Evolutionary conservation across 2,888 invertebrate species (phyloP), one percentile per base, ranked within the genome.

Genomic region (Troides helena): DNA sequence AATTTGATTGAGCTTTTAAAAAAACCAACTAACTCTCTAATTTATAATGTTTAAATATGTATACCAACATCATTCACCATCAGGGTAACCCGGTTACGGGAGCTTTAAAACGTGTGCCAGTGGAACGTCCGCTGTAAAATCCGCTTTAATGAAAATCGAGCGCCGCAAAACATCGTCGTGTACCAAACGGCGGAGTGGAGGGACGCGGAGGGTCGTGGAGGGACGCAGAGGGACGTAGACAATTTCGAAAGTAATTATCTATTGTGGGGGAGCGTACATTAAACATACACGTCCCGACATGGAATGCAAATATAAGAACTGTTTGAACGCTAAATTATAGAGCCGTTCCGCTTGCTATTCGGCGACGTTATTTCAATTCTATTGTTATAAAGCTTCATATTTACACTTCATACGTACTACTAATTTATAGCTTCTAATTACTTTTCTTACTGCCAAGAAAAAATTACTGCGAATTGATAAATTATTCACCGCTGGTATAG

Each of bases 161-260:
- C 17, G 59, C 50, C 58, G 30, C 60, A 64, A 68, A 53, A 68
- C 64, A 68, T 68, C 60, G 59, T 50, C 17, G 65, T 39, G 57
- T 50, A 63, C 59, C 67, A 57, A 67, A 67, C 62, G 39, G 56
- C 25, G 58, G n/a, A 57, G 65, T 60, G 43, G 56, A 43, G 58
- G 60, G 30, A 30, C 4, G 65, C 59, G 43, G 56, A 43, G 58
- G 60, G 67, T 18, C 46, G 25, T 58, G 50, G 66, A 30, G 61
- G 61, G 67, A 50, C 56, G 68, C 63, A 36, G 58, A 25, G 56
- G 65, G 69, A 65, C 61, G 65, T 53, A 60, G 68, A 64, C 53
- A 65, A 64, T 61, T 65, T 65, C 61, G 64, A 69, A 64, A 61
- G 64, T 60, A 69, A 65, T 69, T 69, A 69, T 70, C 60, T 68